phyloP scores from a whole-genome alignment of 2,113 vertebrate genomes.

The Elachura formosa region DNA sequence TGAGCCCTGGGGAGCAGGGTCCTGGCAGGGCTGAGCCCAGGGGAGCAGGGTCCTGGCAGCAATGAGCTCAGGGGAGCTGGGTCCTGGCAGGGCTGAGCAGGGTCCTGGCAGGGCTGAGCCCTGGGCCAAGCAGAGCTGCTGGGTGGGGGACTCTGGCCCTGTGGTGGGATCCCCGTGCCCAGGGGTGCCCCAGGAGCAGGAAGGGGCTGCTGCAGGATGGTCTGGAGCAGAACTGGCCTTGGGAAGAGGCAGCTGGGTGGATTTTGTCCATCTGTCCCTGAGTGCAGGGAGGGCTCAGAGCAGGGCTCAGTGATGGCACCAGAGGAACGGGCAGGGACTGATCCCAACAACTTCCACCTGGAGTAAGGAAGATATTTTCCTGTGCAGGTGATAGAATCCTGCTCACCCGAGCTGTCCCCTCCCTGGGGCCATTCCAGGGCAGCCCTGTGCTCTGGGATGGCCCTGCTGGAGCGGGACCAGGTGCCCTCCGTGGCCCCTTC shows the following conservation, averaged over 20 bases:
- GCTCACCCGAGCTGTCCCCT: neutral
- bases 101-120: too few species aligned
- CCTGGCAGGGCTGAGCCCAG: too few species aligned
- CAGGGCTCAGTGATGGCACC: neutral
- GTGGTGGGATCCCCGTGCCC: accelerated
- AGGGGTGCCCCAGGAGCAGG: neutral
- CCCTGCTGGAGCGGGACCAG: neutral
- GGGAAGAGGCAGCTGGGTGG: neutral
- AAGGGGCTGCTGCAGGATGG: neutral
- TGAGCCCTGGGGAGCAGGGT: neutral
- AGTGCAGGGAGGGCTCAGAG: neutral
- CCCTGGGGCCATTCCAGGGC: neutral
- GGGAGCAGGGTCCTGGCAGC: neutral
- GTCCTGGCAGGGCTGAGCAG: too few species aligned
- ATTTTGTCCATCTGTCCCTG: neutral
- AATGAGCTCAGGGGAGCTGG: too few species aligned
- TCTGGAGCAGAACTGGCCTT: neutral
- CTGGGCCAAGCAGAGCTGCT: too few species aligned
- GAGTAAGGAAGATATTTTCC: neutral
- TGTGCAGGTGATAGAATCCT: neutral
- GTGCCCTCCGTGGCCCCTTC: neutral
- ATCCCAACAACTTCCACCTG: neutral
- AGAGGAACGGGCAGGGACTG: neutral
- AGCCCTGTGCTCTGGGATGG: neutral
- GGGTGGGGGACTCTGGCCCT: neutral